Conservation (phyloP, 2,888 invertebrate species). For the Agrochola litura region DNA sequence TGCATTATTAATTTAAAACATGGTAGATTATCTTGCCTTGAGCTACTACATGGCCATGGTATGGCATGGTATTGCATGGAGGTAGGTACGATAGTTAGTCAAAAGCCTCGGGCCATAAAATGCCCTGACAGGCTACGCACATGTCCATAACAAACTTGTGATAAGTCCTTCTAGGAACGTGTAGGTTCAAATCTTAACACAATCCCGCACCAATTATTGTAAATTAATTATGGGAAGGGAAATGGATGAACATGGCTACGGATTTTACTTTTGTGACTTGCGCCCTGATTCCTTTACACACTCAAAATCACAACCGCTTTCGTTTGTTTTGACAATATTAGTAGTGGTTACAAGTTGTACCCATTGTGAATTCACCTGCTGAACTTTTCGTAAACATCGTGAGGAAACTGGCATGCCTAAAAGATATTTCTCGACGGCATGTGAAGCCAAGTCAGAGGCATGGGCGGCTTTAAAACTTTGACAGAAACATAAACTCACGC, state of each 20-base stretch:
- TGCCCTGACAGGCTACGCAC: neutral
- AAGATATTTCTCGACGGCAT: no score
- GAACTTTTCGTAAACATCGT: no score
- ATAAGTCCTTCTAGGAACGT: neutral
- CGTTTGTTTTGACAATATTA: neutral
- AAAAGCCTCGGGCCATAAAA: conserved; percentile 9
- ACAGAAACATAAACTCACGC: no score
- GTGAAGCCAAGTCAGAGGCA: no score
- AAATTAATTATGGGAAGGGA: neutral
- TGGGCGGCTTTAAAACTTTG: no score
- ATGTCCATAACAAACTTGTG: conserved; percentile 10
- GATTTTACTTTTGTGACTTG: neutral
- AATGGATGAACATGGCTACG: no score
- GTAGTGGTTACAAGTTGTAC: no score
- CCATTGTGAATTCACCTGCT: no score
- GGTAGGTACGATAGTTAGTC: neutral
- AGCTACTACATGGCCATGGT: neutral
- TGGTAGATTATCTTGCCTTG: neutral
- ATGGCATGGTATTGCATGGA: neutral
- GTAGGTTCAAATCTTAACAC: neutral
- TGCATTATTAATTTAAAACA: neutral
- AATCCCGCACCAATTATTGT: neutral
- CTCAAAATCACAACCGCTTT: neutral
- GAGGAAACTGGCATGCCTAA: no score
- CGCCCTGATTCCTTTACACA: no score